Evolutionary conservation across 2,888 invertebrate genomes (phyloP).

Genomic region (Trissoscelio sp.): DNA sequence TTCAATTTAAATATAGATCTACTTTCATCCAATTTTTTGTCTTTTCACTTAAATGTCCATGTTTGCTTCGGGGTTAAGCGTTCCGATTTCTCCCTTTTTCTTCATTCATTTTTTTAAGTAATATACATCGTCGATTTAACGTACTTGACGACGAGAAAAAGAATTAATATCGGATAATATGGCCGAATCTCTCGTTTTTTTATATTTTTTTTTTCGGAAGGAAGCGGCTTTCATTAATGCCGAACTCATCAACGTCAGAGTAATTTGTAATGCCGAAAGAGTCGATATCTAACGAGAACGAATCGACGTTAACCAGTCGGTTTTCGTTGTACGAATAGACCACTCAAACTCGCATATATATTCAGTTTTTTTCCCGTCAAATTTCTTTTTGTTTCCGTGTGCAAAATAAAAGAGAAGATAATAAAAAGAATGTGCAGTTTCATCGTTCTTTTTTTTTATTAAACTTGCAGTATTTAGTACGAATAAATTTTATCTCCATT

Average conservation of each 20-base stretch:
- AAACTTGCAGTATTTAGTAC: not conserved
- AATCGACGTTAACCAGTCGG: conserved; percentile 29
- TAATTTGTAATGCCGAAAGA: conserved; percentile 49
- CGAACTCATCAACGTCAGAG: conserved; percentile 42
- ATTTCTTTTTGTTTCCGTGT: not conserved
- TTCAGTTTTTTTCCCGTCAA: not conserved
- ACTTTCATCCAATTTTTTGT: no score
- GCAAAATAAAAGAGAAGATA: conserved; percentile 6
- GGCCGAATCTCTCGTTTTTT: not conserved
- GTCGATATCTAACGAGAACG: conserved; percentile 46
- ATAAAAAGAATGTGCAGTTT: not conserved
- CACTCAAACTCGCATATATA: conserved; percentile 18
- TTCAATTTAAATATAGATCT: no score
- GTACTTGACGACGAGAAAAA: conserved; percentile 13
- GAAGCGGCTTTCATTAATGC: conserved; percentile 53
- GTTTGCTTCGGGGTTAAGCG: no score
- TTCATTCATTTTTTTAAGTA: conserved; percentile 7
- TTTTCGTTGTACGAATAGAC: conserved; percentile 22
- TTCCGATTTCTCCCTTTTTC: not conserved
- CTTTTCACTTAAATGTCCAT: no score
- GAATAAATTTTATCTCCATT: not conserved
- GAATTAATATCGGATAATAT: conserved; percentile 44
- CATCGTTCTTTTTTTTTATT: not conserved
- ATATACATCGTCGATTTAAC: conserved; percentile 8
- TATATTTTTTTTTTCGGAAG: not conserved